phyloP scores from a whole-genome alignment of 2,888 invertebrate genomes.

The Panzeria rudis region DNA sequence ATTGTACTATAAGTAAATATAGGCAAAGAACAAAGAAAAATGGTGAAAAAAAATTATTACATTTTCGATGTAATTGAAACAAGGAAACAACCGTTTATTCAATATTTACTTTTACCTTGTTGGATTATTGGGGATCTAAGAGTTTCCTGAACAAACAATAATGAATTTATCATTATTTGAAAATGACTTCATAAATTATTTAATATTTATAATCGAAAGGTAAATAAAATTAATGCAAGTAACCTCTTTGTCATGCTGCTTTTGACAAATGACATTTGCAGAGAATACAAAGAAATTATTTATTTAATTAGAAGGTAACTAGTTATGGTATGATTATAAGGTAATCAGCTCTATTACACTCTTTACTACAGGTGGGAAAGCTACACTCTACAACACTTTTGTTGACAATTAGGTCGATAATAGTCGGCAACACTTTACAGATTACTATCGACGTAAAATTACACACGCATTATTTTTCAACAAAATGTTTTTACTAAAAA shows the following conservation, averaged over 20 bases:
- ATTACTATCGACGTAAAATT: too few species aligned
- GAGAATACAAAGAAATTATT: background rate
- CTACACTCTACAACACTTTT: too few species aligned
- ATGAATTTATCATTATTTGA: background rate
- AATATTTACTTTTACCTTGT: conserved; percentile 10
- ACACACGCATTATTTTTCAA: too few species aligned
- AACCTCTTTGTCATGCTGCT: background rate
- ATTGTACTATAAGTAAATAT: background rate
- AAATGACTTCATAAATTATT: conserved; percentile 9
- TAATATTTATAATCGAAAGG: background rate
- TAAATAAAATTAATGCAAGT: conserved; percentile 5
- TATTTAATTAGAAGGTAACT: background rate
- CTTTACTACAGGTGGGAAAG: background rate
- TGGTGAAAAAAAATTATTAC: background rate
- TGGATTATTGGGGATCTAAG: background rate
- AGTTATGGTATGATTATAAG: background rate
- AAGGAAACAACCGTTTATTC: background rate
- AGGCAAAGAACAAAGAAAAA: background rate
- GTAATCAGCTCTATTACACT: too few species aligned
- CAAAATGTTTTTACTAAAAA: too few species aligned
- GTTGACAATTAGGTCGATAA: too few species aligned
- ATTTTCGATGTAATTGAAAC: conserved; percentile 31
- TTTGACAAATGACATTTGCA: background rate
- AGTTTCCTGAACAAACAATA: background rate
- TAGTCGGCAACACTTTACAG: too few species aligned